Base-by-base conservation (phyloP, 2,797 vertebrate species). In the Pseudopleuronectes americanus region DNA sequence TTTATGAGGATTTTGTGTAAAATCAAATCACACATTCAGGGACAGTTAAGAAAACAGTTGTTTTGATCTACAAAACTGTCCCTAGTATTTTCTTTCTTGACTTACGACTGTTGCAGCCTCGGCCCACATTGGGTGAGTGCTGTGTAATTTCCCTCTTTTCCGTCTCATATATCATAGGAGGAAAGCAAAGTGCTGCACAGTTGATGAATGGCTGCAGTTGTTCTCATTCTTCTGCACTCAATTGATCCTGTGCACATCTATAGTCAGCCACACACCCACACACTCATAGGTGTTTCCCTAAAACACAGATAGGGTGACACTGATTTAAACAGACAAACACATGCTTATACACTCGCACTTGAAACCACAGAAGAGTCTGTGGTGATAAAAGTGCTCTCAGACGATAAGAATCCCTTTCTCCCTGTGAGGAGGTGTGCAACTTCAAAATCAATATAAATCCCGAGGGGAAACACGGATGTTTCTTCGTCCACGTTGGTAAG, bases 121-220 rank as follows among this genome's bases (percentile, higher is more conserved):
- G 75, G 41, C 76, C 68, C 57, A 55, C 36, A 53, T 64, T 76
- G 48, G 49, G 51, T 55, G 26, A 61, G 61, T 38, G 21, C 57
- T 16, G 51, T 66, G 68, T 70, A 64, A 81, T 78, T 51, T 84
- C 71, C 71, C 54, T 66, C 21, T 52, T n/a, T 31, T 36, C 71
- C 21, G 43, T 71, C 51, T 76, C 71, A 79, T 84, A 62, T 64
- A 83, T 87, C 78, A 76, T 8, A 24, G 4, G 17, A 56, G 43
- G 65, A 74, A 41, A 71, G 16, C 28, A 53, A 31, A 21, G 22
- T 8, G 8, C 45, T 13, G 51, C 55, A 45, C 19, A 23, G 62
- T 36, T 81, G 84, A 85, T 85, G 63, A 84, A 87, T 86, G 71
- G 21, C 41, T 67, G 47, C 43, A 41, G 7, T 64, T 70, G 64